These are phyloP conservation scores for Cydia splendana DNA, from an alignment of 1,140 invertebrate species.

Conservation along the genomic window DNA sequence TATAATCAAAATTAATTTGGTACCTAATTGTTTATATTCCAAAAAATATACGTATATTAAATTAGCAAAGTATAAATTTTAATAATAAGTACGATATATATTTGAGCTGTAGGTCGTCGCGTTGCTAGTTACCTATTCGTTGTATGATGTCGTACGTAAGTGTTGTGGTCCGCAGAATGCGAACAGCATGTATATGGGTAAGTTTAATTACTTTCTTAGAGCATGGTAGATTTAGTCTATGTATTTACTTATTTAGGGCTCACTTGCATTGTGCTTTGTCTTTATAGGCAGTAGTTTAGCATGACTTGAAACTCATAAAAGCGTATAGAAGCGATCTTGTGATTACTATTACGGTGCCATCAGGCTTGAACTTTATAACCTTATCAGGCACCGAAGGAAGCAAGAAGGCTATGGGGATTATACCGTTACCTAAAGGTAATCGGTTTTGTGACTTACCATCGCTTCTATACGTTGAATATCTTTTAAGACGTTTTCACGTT, in stretches of 20 bases:
- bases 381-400: too few species aligned
- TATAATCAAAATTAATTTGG: too few species aligned
- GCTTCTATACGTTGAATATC: not conserved
- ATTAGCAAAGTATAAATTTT: not conserved
- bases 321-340: not conserved
- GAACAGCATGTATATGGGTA: conserved; percentile 24
- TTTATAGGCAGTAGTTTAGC: not conserved
- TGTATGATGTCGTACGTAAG: conserved; percentile 14
- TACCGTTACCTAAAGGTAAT: too few species aligned
- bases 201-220: conserved; percentile 16
- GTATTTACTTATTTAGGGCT: not conserved
- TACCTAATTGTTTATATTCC: too few species aligned
- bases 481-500: not conserved
- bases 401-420: too few species aligned
- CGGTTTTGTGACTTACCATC: not conserved
- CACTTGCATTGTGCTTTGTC: conserved; percentile 8
- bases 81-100: not conserved
- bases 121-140: not conserved
- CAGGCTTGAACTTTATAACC: too few species aligned
- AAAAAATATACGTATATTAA: too few species aligned
- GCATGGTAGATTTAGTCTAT: not conserved
- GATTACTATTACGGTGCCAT: not conserved
- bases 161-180: conserved; percentile 26
- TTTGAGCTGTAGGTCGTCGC: not conserved
- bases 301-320: not conserved